These are phyloP conservation scores for Parazoanthus swiftii DNA, from an alignment of 92 coral and sea anemone species.

Conservation along the genomic window DNA sequence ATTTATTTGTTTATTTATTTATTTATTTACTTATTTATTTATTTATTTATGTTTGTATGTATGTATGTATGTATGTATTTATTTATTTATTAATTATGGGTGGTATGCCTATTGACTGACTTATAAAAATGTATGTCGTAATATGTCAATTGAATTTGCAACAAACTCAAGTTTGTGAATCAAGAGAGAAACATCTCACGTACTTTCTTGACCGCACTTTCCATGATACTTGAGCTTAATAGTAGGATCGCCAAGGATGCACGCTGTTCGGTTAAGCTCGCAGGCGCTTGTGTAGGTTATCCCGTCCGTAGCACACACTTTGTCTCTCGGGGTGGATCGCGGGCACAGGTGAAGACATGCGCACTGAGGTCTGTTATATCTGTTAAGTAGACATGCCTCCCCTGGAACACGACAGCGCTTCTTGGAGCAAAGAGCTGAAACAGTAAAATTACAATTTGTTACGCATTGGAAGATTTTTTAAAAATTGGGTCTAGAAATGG, in stretches of 20 bases:
- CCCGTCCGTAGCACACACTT: slow-evolving; percentile 77
- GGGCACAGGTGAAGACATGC: slow-evolving; percentile 65
- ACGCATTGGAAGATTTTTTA: neutral
- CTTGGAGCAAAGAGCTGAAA: slow-evolving; percentile 63
- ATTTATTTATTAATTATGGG: too few relatives aligned
- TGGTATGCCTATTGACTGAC: too few relatives aligned
- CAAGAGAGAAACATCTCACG: neutral
- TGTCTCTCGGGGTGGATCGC: slow-evolving; percentile 36
- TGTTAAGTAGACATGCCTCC: slow-evolving; percentile 62
- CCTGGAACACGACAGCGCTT: slow-evolving; percentile 61
- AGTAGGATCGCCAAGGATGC: slow-evolving; percentile 63
- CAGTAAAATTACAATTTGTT: neutral
- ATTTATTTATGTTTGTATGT: too few relatives aligned
- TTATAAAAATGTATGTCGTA: too few relatives aligned
- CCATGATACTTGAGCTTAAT: slow-evolving; percentile 57
- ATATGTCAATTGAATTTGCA: neutral
- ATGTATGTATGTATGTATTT: too few relatives aligned
- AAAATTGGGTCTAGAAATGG: neutral
- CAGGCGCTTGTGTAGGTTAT: slow-evolving; percentile 67
- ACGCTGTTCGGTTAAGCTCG: slow-evolving; percentile 71
- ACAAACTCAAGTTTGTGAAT: neutral
- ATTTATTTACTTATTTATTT: too few relatives aligned
- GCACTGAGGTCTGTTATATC: slow-evolving; percentile 63
- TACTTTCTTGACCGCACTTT: slow-evolving; percentile 32
- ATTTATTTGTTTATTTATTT: too few relatives aligned